Evolutionary conservation across 2,888 invertebrate genomes (phyloP).

Genomic region (Sialis fuliginosa): DNA sequence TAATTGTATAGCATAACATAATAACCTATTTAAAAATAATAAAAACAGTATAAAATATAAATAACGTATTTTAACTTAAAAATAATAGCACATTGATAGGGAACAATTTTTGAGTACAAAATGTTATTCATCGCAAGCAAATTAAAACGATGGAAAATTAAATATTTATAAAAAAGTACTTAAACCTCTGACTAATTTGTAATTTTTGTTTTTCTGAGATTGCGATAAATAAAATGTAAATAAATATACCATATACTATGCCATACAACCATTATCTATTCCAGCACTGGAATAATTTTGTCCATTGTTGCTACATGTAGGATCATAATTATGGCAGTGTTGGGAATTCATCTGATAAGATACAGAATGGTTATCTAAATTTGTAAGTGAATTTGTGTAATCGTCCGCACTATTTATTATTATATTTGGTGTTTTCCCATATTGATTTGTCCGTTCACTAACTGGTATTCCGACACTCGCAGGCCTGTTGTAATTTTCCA

Average conservation of each 20-base stretch:
- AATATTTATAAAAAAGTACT: not conserved
- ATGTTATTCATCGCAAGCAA: too few species aligned
- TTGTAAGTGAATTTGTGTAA: slow-evolving; percentile 33
- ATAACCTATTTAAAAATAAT: too few species aligned
- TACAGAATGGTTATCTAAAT: slow-evolving; percentile 26
- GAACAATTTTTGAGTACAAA: too few species aligned
- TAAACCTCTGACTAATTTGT: not conserved
- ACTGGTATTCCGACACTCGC: slow-evolving; percentile 14
- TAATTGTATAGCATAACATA: too few species aligned
- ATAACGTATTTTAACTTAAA: too few species aligned
- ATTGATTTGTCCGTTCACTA: slow-evolving; percentile 12
- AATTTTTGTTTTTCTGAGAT: not conserved
- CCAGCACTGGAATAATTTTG: slow-evolving; percentile 34
- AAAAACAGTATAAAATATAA: too few species aligned
- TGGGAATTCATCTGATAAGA: slow-evolving; percentile 21
- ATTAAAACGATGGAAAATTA: not conserved
- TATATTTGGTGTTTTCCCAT: slow-evolving; percentile 21
- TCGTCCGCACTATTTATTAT: slow-evolving; percentile 33
- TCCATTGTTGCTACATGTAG: slow-evolving; percentile 23
- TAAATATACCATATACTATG: slow-evolving; percentile 21
- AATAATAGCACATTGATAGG: too few species aligned
- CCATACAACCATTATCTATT: slow-evolving; percentile 44
- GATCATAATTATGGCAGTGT: slow-evolving; percentile 37
- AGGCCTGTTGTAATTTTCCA: slow-evolving; percentile 17
- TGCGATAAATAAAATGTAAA: not conserved